These are phyloP conservation scores for Toxotes lorentzi DNA, from an alignment of 2,797 vertebrate species.

Conservation along the genomic window DNA sequence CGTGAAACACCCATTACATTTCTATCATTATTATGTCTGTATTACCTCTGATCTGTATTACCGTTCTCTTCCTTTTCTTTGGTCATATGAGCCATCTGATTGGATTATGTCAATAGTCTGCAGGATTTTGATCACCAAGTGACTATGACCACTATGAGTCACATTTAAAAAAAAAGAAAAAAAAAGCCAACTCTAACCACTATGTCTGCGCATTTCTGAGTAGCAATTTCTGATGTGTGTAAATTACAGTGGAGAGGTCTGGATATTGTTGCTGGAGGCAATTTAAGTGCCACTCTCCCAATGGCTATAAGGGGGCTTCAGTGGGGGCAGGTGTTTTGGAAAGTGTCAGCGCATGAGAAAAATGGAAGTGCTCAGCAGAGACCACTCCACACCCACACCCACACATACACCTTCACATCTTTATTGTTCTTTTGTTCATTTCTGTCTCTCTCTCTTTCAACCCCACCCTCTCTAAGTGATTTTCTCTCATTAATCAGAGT, in stretches of 20 bases:
- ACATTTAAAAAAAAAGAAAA: not conserved
- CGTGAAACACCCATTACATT: not conserved
- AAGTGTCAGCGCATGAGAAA: constrained; percentile 60
- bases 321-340: constrained; percentile 61
- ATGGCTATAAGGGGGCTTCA: constrained; percentile 38
- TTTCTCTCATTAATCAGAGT: constrained; percentile 48
- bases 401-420: constrained; percentile 26
- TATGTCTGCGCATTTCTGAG: constrained; percentile 32
- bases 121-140: not conserved
- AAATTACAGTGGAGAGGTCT: constrained; percentile 54
- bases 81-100: not conserved
- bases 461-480: not conserved
- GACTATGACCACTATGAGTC: not conserved
- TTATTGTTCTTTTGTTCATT: constrained; percentile 35
- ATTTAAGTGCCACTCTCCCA: constrained; percentile 64
- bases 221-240: constrained; percentile 48
- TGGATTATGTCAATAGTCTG: constrained; percentile 3
- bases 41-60: not conserved
- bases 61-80: not conserved
- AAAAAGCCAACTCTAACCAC: constrained; percentile 14
- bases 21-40: not conserved
- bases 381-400: constrained; percentile 20
- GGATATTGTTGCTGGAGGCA: constrained; percentile 57
- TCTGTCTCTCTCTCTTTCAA: not conserved
- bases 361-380: constrained; percentile 59